Evolutionary conservation across 2,797 vertebrate species (phyloP).

Genomic region (Iguana delicatissima): DNA sequence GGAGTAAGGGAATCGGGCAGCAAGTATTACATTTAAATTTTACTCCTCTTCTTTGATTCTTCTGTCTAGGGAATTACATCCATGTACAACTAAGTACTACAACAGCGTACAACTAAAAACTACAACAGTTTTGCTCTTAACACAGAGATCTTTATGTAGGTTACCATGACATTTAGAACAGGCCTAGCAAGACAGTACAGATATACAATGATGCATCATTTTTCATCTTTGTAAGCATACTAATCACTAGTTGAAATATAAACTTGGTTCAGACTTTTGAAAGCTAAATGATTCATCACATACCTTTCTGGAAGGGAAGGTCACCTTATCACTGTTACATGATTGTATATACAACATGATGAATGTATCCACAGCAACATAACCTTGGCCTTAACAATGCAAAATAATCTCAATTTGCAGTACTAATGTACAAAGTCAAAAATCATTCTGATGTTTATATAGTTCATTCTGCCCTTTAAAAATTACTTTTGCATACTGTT

Average conservation of each 20-base stretch:
- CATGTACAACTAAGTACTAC: background rate
- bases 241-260: slow-evolving; percentile 16
- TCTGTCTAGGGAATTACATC: background rate
- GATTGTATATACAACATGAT: slow-evolving; percentile 22
- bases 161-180: slow-evolving; percentile 46
- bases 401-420: slow-evolving; percentile 13
- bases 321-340: slow-evolving; percentile 41
- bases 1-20: background rate
- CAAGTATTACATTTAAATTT: background rate
- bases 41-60: background rate
- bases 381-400: slow-evolving; percentile 44
- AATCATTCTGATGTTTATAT: background rate
- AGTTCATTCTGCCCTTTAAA: background rate
- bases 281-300: slow-evolving; percentile 35
- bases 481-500: background rate
- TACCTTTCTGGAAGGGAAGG: slow-evolving; percentile 55
- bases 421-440: background rate
- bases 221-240: slow-evolving; percentile 12
- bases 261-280: slow-evolving; percentile 20
- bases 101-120: background rate
- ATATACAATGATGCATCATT: background rate
- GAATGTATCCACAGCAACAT: slow-evolving; percentile 37
- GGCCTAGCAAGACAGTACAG: background rate
- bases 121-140: background rate
- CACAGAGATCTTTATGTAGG: slow-evolving; percentile 24